Conservation (phyloP, 1,140 invertebrate species). For the Tachypleus tridentatus region DNA sequence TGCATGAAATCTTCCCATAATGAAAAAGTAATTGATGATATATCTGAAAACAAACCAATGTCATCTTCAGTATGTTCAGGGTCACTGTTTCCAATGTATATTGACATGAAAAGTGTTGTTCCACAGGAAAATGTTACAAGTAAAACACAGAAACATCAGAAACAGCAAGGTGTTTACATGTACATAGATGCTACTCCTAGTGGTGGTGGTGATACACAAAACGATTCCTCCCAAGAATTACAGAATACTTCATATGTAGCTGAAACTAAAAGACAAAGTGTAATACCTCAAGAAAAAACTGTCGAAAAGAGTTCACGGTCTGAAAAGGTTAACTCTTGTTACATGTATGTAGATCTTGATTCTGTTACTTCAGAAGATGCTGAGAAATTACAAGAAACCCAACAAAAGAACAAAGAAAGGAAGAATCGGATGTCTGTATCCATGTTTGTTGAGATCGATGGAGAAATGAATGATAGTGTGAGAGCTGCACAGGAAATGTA, state of each 20-base stretch:
- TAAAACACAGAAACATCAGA: neutral
- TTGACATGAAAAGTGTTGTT: constrained; percentile 16
- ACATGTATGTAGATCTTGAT: constrained; percentile 20
- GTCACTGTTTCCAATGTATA: constrained; percentile 21
- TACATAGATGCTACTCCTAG: neutral
- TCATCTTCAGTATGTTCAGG: constrained; percentile 6
- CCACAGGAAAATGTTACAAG: constrained; percentile 1
- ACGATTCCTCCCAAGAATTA: no score
- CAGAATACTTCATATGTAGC: neutral
- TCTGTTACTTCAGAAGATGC: constrained; percentile 9
- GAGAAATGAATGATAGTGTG: constrained; percentile 5
- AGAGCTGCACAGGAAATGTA: constrained; percentile 2
- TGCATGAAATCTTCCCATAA: neutral
- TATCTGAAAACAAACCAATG: constrained; percentile 1
- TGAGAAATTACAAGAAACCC: neutral
- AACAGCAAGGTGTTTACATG: neutral
- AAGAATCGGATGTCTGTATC: constrained; percentile 8
- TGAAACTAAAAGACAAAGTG: constrained; percentile 5
- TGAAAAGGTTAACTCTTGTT: constrained; percentile 12
- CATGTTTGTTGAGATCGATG: constrained; percentile 18
- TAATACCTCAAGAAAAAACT: constrained; percentile 3
- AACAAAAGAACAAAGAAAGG: neutral
- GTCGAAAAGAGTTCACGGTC: neutral
- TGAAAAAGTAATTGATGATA: neutral
- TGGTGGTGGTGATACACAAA: neutral